phyloP scores from a whole-genome alignment of 2,113 vertebrate genomes.

The Anguilla rostrata region DNA sequence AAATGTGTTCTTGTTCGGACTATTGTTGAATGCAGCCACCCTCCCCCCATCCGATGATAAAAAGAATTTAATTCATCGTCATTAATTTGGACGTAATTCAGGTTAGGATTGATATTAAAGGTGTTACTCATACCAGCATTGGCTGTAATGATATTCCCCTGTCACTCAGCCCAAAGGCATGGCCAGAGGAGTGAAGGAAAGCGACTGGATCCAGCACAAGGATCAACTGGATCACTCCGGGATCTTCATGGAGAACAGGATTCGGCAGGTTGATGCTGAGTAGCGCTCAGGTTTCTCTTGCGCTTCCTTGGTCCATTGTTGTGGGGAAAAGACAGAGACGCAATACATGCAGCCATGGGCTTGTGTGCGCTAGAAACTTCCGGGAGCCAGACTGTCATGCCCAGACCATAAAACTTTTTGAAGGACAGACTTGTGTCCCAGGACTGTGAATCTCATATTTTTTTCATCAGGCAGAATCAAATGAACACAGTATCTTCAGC shows the following conservation, averaged over 20 bases:
- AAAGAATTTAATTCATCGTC: too few relatives aligned
- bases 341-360: neutral
- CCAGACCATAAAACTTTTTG: neutral
- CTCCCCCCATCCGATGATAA: too few relatives aligned
- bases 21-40: too few relatives aligned
- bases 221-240: conserved; percentile 56
- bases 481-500: neutral
- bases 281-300: conserved; percentile 36
- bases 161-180: conserved; percentile 52
- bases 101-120: too few relatives aligned
- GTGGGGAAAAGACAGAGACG: neutral
- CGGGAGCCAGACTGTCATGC: neutral
- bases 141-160: conserved; percentile 1
- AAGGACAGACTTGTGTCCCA: neutral
- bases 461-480: neutral
- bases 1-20: too few relatives aligned
- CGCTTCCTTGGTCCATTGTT: neutral
- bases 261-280: conserved; percentile 47
- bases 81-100: too few relatives aligned
- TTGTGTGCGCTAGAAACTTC: neutral
- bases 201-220: conserved; percentile 62
- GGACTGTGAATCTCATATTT: neutral
- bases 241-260: conserved; percentile 47
- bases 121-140: neutral
- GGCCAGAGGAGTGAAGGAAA: conserved; percentile 62